Evolutionary conservation across 2,888 invertebrate genomes (phyloP).

Genomic region (Callosobruchus maculatus): DNA sequence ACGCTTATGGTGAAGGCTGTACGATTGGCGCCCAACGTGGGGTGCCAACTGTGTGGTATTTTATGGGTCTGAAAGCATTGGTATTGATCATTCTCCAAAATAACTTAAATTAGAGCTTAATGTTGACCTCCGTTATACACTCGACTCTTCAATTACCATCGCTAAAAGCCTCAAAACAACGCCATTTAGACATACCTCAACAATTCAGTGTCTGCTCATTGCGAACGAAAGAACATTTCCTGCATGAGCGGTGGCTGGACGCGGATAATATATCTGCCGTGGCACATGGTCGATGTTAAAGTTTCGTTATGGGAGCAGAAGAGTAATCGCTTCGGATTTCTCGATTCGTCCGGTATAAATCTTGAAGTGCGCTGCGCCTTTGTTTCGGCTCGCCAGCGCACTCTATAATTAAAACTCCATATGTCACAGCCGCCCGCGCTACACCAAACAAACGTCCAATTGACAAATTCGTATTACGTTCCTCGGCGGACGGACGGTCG

Average conservation of each 20-base stretch:
- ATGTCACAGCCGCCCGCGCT: conserved; percentile 10
- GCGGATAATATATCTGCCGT: not conserved
- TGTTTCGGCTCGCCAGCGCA: conserved; percentile 4
- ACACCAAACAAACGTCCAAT: conserved; percentile 18
- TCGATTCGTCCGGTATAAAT: not conserved
- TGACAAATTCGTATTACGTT: conserved; percentile 22
- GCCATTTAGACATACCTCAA: not conserved
- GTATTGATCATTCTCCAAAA: no score
- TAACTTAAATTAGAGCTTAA: no score
- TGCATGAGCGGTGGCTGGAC: not conserved
- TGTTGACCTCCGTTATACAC: no score
- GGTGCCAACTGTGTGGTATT: no score
- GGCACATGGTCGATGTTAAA: not conserved
- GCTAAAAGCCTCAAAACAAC: not conserved
- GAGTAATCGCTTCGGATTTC: not conserved
- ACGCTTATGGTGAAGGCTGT: no score
- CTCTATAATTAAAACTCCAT: conserved; percentile 19
- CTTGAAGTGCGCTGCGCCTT: not conserved
- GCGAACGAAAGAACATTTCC: not conserved
- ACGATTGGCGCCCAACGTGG: no score
- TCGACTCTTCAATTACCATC: no score
- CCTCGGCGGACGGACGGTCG: conserved; percentile 2
- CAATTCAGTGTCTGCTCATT: not conserved
- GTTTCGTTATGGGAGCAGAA: not conserved
- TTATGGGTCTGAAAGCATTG: no score